Evolutionary conservation across 2,113 vertebrate genomes (phyloP), one percentile per base, ranked within the genome.

Genomic region (Sylvia atricapilla): DNA sequence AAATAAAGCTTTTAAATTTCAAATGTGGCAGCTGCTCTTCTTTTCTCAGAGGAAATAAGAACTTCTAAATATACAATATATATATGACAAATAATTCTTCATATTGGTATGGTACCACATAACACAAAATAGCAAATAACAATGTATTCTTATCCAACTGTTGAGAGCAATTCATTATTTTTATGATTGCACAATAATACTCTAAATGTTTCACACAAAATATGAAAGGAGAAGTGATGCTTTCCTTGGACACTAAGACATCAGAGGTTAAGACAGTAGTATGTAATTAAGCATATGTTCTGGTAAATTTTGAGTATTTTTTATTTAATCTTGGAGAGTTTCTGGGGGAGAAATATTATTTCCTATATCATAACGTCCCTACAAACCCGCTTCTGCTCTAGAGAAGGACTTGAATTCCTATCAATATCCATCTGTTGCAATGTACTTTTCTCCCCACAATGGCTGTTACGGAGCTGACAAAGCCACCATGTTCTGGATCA

Each of bases 1-100:
- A 93, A 93, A 77, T 43, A 84, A 92, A 85, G 3, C 15, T 84
- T 94, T 84, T 50, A 76, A 12, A 82, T 90, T 95, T 92, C 30
- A 84, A 63, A 58, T 67, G 24, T 55, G 60, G 16, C 24, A 75
- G 72, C 35, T 62, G 5, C 6, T 47, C 3, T 62, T 60, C 19
- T 91, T 91, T 91, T 78, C 30, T 84, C 47, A 49, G 12, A 84
- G 44, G n/a, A 79, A 6, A 4, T 39, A 73, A 70, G 44, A 68
- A 13, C 39, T 66, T 69, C 37, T 66, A 93, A 75, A 58, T 66
- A 73, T 49, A 35, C 73, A 85, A 70, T 77, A 37, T 6, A 59
- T 11, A 21, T 35, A 58, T 10, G 37, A 66, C 35, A 12, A 93
- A 75, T 84, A 93, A 86, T 55, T 27, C 7, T 59, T 31, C 9